Base-by-base conservation (phyloP, 2,888 invertebrate species). In the Ctena decussata region DNA sequence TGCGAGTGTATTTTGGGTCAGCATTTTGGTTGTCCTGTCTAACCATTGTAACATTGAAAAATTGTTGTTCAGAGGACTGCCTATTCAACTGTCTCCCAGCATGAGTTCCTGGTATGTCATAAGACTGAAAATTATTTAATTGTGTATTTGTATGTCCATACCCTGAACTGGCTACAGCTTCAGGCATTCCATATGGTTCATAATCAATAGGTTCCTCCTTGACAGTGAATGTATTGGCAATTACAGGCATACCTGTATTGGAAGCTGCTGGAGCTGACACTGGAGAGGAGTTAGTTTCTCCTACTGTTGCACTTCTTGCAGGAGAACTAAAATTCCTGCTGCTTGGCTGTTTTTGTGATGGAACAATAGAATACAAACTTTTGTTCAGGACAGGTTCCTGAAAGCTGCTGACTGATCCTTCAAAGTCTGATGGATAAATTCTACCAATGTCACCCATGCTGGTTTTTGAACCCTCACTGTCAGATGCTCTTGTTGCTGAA, bases 171-270 rank as follows among this genome's bases (percentile, higher is more conserved):
- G 65, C 72, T 12, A 39, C 21, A 37, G n/a, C 35, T 6, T 18
- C 24, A 12, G 70, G 32, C 24, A 39, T 18, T 27, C 80, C 73
- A 30, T 81, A 82, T 57, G 32, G 35, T n/a, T 70, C 74, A 77
- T 87, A 53, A 81, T 82, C 84, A 15, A 49, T 27, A 11, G 85
- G 85, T 73, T 87, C 87, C 27, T 70, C 37, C 41, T 80, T 77
- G n/a, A 82, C 73, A 12, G 86, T 80, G 60, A 80, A 82, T 32
- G 71, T 71, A 74, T 77, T 57, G 24, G 80, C 69, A 30, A 77
- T 80, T 0, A 83, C 49, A 37, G 86, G 82, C n/a, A 85, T 65
- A 5, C 65, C 35, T 35, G 65, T 21, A 53, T 21, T 21, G 24
- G 27, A n/a, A 0, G 41, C 1, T 24, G 49, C 12, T 41, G 15